Evolutionary conservation across 1,140 invertebrate species (phyloP).

Genomic region (Lamellibrachia luymesi): DNA sequence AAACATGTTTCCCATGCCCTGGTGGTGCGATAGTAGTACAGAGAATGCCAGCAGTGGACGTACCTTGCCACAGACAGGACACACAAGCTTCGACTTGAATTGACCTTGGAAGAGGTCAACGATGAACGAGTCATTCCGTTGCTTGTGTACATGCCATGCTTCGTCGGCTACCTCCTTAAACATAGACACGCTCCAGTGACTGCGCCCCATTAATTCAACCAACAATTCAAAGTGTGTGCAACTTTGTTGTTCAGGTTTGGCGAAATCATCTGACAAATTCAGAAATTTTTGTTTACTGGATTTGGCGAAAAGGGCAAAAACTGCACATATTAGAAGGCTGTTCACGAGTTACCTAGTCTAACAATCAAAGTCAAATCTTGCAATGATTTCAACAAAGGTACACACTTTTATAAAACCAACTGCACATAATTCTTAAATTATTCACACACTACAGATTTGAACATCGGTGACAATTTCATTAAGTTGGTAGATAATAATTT

Average conservation of each 20-base stretch:
- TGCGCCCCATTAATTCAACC: no score
- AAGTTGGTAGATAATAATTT: no score
- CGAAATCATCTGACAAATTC: background rate
- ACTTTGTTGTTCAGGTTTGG: background rate
- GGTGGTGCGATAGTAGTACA: background rate
- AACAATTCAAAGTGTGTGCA: background rate
- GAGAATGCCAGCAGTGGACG: slow-evolving; percentile 15
- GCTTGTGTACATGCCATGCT: slow-evolving; percentile 64
- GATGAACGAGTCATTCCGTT: slow-evolving; percentile 67
- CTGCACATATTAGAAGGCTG: no score
- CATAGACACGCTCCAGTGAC: background rate
- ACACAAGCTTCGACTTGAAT: slow-evolving; percentile 60
- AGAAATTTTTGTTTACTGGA: no score
- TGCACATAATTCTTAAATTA: no score
- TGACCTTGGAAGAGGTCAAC: slow-evolving; percentile 68
- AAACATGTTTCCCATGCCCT: background rate
- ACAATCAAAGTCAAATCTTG: no score
- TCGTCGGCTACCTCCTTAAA: slow-evolving; percentile 60
- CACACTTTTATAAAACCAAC: no score
- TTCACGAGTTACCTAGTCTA: no score
- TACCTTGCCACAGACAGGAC: slow-evolving; percentile 60
- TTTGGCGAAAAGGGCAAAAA: no score
- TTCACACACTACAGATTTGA: no score
- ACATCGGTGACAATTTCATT: no score
- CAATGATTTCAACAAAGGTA: no score